phyloP scores from a whole-genome alignment of 2,113 vertebrate species.

The Osmerus mordax region DNA sequence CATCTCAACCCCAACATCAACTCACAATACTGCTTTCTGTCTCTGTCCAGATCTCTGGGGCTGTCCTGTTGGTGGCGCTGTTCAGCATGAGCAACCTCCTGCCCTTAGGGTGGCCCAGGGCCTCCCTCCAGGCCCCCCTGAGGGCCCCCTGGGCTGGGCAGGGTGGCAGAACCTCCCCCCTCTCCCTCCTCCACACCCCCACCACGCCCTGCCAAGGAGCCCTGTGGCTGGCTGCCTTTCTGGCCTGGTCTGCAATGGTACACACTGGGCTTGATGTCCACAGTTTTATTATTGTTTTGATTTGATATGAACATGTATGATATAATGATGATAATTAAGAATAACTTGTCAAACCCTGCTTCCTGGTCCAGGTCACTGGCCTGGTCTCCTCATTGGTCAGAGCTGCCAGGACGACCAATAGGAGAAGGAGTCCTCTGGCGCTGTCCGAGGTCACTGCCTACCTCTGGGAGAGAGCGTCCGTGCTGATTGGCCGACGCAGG shows the following conservation, averaged over 20 bases:
- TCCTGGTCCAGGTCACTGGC: conserved; percentile 43
- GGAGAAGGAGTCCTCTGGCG: conserved; percentile 43
- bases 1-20: too few species aligned
- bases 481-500: conserved; percentile 34
- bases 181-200: conserved; percentile 1
- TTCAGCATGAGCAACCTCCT: conserved; percentile 51
- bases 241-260: conserved; percentile 65
- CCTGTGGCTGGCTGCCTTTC: conserved; percentile 31
- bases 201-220: conserved; percentile 24
- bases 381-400: conserved; percentile 48
- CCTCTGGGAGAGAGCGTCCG: conserved; percentile 31
- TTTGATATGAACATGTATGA: too few species aligned
- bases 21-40: background rate
- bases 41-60: conserved; percentile 57
- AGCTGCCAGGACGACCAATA: conserved; percentile 50
- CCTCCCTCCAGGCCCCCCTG: conserved; percentile 38
- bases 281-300: too few species aligned
- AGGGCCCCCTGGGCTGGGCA: conserved; percentile 9
- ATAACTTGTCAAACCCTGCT: too few species aligned
- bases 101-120: conserved; percentile 21
- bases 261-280: conserved; percentile 2
- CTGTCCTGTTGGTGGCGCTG: conserved; percentile 51
- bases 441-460: conserved; percentile 50
- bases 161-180: background rate
- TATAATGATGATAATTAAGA: too few species aligned